Evolutionary conservation across 2,888 invertebrate species (phyloP).

Genomic region (Tanaodytes sp.): DNA sequence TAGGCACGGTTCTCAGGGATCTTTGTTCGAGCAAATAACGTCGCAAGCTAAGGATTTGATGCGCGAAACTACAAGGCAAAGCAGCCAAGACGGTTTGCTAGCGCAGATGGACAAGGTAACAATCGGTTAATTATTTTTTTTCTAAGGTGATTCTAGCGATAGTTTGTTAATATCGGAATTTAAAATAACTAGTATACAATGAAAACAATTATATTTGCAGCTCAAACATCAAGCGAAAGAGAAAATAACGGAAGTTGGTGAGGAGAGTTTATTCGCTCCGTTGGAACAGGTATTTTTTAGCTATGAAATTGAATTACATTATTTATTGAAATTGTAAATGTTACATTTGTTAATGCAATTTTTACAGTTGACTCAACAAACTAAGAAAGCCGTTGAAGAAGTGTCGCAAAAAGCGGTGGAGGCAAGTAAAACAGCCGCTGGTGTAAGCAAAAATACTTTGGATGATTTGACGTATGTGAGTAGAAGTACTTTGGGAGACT

Average conservation of each 20-base stretch:
- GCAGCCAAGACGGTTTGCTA: conserved; percentile 89
- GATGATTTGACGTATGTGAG: conserved; percentile 92
- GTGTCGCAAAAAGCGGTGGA: conserved; percentile 88
- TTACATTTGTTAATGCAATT: too few relatives aligned
- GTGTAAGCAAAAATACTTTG: conserved; percentile 89
- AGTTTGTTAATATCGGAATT: too few relatives aligned
- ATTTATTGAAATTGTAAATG: background rate
- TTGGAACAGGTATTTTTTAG: conserved; percentile 88
- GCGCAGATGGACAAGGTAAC: conserved; percentile 93
- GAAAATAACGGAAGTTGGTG: conserved; percentile 80
- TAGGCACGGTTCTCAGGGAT: conserved; percentile 87
- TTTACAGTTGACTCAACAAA: conserved; percentile 86
- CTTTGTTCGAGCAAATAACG: conserved; percentile 89
- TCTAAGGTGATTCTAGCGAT: too few relatives aligned
- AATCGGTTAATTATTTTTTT: too few relatives aligned
- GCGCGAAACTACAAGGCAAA: conserved; percentile 88
- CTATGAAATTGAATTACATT: conserved; percentile 6
- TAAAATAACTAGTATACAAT: too few relatives aligned
- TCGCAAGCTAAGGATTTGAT: conserved; percentile 92
- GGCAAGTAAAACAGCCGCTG: conserved; percentile 90
- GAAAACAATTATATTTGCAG: conserved; percentile 69
- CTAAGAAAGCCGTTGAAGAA: conserved; percentile 91
- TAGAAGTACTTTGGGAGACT: conserved; percentile 90
- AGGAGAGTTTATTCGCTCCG: conserved; percentile 83
- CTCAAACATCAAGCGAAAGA: conserved; percentile 79